A percentile compares a stretch with the other conserved stretches of the same genome.
Conservation (phyloP, 1,140 invertebrate species). For the Euura lappo region DNA sequence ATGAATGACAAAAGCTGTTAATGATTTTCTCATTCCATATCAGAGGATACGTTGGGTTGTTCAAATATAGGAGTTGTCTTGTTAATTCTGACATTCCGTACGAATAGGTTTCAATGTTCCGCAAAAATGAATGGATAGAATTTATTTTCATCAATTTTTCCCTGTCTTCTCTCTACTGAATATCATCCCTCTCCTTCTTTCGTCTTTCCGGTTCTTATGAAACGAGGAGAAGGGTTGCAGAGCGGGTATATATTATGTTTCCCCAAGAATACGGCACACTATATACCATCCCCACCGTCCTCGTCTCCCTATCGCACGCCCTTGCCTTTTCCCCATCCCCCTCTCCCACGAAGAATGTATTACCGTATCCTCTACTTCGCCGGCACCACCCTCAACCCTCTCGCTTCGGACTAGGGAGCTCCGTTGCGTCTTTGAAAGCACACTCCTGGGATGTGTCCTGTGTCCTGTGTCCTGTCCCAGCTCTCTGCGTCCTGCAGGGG, state of each 20-base stretch:
- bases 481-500: neutral
- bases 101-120: too few relatives aligned
- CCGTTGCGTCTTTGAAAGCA: neutral
- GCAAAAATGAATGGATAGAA: too few relatives aligned
- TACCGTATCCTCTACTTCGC: neutral
- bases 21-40: too few relatives aligned
- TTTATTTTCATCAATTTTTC: too few relatives aligned
- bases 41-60: too few relatives aligned
- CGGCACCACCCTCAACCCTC: neutral
- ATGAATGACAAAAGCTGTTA: too few relatives aligned
- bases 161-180: neutral
- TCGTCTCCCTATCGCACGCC: neutral
- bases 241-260: slow-evolving; percentile 8
- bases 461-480: neutral
- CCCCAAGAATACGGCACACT: neutral
- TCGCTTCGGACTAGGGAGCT: neutral
- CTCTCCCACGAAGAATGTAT: slow-evolving; percentile 8
- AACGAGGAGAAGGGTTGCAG: too few relatives aligned
- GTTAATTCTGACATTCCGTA: too few relatives aligned
- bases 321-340: neutral
- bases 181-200: neutral
- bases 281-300: slow-evolving; percentile 1
- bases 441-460: neutral
- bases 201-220: neutral
- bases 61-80: too few relatives aligned